Evolutionary conservation across 2,888 invertebrate genomes (phyloP).

Genomic region (Cataglyphis rosenhaueri): DNA sequence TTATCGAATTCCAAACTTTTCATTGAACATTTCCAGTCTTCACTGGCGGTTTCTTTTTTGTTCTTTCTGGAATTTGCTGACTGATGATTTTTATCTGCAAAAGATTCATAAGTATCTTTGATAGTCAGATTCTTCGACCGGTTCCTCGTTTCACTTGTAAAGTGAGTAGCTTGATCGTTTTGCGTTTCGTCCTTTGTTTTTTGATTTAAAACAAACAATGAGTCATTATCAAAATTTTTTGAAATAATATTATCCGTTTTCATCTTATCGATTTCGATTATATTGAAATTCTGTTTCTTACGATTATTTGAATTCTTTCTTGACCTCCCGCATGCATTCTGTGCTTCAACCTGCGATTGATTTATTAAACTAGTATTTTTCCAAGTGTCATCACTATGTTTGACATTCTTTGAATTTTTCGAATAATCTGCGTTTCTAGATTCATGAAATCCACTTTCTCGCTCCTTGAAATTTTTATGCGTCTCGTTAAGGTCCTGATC

Average conservation of each 20-base stretch:
- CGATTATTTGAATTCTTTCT: slow-evolving; percentile 6
- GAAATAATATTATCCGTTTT: background rate
- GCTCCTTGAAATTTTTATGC: background rate
- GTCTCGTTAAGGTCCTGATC: background rate
- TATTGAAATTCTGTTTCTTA: slow-evolving; percentile 1
- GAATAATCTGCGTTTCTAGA: background rate
- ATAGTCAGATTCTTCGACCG: slow-evolving; percentile 56
- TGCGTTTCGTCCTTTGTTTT: slow-evolving; percentile 11
- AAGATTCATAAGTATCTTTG: slow-evolving; percentile 57
- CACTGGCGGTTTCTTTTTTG: slow-evolving; percentile 51
- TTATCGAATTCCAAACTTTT: slow-evolving; percentile 2
- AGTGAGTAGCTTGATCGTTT: slow-evolving; percentile 1
- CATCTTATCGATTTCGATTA: background rate
- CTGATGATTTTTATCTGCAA: slow-evolving; percentile 24
- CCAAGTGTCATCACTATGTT: slow-evolving; percentile 11
- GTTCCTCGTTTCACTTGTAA: slow-evolving; percentile 58
- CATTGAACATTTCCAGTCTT: slow-evolving; percentile 52
- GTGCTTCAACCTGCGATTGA: background rate
- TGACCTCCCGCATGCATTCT: background rate
- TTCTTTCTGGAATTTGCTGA: slow-evolving; percentile 44
- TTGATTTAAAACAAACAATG: slow-evolving; percentile 58
- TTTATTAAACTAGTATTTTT: background rate
- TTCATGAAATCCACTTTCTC: slow-evolving; percentile 4
- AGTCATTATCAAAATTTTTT: slow-evolving; percentile 63
- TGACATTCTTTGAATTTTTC: slow-evolving; percentile 5